Percentiles rank a stretch among this genome's conserved stretches.
Evolutionary conservation across 2,888 invertebrate species (phyloP).

Genomic region (Cosmia trapezina): DNA sequence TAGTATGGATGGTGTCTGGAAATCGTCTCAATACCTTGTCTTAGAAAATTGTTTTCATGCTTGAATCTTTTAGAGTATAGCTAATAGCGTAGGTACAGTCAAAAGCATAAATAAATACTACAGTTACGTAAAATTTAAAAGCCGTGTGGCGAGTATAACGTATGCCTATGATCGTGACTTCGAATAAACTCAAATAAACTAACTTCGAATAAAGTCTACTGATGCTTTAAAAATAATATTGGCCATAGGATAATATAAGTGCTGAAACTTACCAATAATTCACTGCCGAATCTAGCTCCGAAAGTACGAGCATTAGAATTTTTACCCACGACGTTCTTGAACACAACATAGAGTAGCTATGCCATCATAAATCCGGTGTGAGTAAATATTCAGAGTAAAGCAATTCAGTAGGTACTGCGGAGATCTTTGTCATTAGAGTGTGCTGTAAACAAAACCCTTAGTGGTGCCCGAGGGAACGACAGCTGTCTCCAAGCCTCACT

Average conservation of each 20-base stretch:
- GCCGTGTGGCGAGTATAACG: too few relatives aligned
- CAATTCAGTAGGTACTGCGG: constrained; percentile 62
- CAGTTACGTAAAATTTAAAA: not conserved
- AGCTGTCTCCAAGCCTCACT: constrained; percentile 88
- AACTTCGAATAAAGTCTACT: not conserved
- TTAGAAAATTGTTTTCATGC: not conserved
- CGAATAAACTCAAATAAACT: too few relatives aligned
- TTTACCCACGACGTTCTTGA: not conserved
- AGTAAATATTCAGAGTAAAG: constrained; percentile 57
- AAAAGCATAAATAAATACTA: too few relatives aligned
- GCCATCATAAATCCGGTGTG: constrained; percentile 38
- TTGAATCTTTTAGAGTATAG: not conserved
- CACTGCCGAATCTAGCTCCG: not conserved
- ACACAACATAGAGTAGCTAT: constrained; percentile 14
- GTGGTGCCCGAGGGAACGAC: constrained; percentile 84
- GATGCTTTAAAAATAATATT: not conserved
- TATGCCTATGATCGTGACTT: not conserved
- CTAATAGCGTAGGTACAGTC: too few relatives aligned
- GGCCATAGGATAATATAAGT: too few relatives aligned
- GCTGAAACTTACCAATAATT: not conserved
- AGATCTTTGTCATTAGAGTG: constrained; percentile 84
- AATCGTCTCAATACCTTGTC: not conserved
- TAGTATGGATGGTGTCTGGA: too few relatives aligned
- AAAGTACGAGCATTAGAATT: not conserved
- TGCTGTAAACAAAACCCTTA: constrained; percentile 87